These are phyloP conservation scores for Lonchura striata DNA, from an alignment of 2,113 vertebrate genomes.

Conservation along the genomic window DNA sequence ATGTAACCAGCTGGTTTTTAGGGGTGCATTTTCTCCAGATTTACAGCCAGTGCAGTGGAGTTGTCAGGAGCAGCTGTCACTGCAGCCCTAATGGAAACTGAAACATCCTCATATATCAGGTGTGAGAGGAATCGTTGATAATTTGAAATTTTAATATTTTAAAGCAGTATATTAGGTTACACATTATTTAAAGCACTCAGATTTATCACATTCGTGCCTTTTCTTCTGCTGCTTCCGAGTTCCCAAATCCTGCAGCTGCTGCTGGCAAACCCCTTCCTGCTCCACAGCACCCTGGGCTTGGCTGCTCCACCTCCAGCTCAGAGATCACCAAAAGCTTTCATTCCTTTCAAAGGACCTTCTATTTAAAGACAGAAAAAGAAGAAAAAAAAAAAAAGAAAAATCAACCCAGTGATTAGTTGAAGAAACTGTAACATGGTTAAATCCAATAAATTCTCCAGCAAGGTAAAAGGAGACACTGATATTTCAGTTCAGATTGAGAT, in stretches of 20 bases:
- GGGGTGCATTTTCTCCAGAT: background rate
- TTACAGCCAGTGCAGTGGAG: background rate
- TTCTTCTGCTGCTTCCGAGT: background rate
- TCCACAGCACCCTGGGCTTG: background rate
- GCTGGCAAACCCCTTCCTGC: background rate
- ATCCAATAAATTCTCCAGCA: background rate
- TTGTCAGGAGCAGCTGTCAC: background rate
- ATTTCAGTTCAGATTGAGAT: background rate
- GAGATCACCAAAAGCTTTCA: background rate
- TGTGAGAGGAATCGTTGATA: background rate
- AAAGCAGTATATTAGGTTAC: background rate
- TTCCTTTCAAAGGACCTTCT: background rate
- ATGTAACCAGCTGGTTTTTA: background rate
- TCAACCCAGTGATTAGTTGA: background rate
- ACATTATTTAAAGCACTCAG: slow-evolving; percentile 12
- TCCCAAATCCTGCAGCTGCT: background rate
- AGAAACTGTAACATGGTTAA: background rate
- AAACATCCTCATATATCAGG: background rate
- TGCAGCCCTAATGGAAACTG: background rate
- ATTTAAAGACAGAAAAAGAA: background rate
- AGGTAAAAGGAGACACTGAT: background rate
- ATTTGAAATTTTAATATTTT: slow-evolving; percentile 43
- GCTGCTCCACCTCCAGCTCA: background rate
- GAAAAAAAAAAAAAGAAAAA: background rate
- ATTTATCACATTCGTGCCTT: background rate